Percentiles rank a stretch among this genome's conserved stretches.
These are phyloP conservation scores for Pheosia gnoma DNA, from an alignment of 2,888 invertebrate species.

Conservation along the genomic window DNA sequence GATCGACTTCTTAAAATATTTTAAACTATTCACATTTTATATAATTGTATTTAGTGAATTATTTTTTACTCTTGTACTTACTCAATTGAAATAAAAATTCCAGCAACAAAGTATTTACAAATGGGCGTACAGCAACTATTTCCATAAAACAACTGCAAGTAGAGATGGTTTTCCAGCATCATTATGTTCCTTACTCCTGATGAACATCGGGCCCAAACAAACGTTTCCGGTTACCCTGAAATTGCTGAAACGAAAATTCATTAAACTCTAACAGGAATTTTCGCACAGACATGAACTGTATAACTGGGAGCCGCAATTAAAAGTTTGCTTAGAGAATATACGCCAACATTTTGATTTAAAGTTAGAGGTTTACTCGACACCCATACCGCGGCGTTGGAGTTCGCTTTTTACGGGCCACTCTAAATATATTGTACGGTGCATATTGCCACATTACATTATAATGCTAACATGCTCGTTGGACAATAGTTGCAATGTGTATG, in stretches of 20 bases:
- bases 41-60: no score
- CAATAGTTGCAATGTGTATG: constrained; percentile 15
- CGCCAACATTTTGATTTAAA: constrained; percentile 78
- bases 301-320: constrained; percentile 77
- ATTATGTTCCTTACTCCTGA: constrained; percentile 48
- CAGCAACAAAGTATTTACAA: background rate
- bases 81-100: background rate
- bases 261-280: constrained; percentile 75
- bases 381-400: constrained; percentile 29
- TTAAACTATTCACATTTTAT: no score
- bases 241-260: constrained; percentile 67
- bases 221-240: constrained; percentile 53
- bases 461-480: constrained; percentile 14
- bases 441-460: constrained; percentile 13
- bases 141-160: constrained; percentile 12
- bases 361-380: constrained; percentile 63
- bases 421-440: constrained; percentile 17
- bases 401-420: constrained; percentile 43
- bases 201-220: constrained; percentile 37
- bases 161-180: constrained; percentile 17
- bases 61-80: no score
- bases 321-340: constrained; percentile 74
- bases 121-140: constrained; percentile 16
- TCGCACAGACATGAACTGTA: constrained; percentile 67
- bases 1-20: no score